Evolutionary conservation across 1,140 invertebrate species (phyloP).

Genomic region (Oncopodura yosiiana): DNA sequence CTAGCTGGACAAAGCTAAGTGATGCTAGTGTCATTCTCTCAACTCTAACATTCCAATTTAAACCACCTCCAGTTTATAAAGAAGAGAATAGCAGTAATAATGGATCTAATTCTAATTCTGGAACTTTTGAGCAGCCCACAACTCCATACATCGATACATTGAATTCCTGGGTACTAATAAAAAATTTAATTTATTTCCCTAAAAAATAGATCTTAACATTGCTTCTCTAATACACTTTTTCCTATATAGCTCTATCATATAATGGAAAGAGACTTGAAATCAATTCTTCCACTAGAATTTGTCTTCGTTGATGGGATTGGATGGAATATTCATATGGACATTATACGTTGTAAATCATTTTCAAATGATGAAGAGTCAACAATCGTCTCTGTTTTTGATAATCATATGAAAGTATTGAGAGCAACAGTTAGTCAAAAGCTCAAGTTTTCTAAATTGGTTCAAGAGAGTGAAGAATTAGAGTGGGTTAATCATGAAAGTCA

Average conservation of each 20-base stretch:
- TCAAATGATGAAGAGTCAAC: conserved; percentile 19
- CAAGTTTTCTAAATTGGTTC: conserved; percentile 67
- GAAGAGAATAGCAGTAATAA: neutral
- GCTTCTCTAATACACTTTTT: neutral
- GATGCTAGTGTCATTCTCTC: conserved; percentile 27
- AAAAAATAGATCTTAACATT: too few species aligned
- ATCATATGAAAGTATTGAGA: conserved; percentile 50
- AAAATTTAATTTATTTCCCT: neutral
- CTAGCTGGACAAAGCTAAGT: conserved; percentile 30
- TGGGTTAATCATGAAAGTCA: conserved; percentile 66
- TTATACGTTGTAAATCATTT: conserved; percentile 14
- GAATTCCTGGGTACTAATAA: conserved; percentile 32
- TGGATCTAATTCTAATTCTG: neutral
- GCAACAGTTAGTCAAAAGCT: conserved; percentile 81
- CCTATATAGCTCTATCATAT: conserved; percentile 29
- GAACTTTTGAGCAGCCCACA: conserved; percentile 9
- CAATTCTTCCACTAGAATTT: conserved; percentile 29
- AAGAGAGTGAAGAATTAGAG: conserved; percentile 56
- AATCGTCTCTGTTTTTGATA: conserved; percentile 22
- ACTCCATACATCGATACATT: conserved; percentile 30
- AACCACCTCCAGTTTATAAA: conserved; percentile 20
- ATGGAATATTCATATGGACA: conserved; percentile 32
- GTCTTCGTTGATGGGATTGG: conserved; percentile 16
- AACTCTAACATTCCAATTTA: conserved; percentile 32
- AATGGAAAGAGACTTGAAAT: conserved; percentile 32